Base-by-base conservation (phyloP, 2,797 vertebrate species). In the Carapus acus region DNA sequence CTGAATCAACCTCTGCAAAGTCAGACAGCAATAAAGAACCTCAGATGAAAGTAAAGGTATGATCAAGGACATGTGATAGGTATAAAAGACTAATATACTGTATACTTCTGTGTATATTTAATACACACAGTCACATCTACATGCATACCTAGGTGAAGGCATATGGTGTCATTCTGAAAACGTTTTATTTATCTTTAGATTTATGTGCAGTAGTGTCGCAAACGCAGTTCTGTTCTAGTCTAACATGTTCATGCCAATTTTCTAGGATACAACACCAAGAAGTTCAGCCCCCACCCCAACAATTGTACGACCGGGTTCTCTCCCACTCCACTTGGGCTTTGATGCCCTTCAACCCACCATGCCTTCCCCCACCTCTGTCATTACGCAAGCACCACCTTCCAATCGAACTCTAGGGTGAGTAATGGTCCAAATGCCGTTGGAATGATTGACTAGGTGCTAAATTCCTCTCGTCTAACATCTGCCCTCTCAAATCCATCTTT, bases 301-400 rank as follows among this genome's bases (percentile, higher is more conserved):
- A 65, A 96, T 99, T 39, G 90, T 97, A 43, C 92, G 94, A 20
- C 96, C 96, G 1, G 93, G 92, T 60, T 97, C 95, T 42, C 90
- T 98, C 61, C 93, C 93, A 3, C 90, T 99, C 34, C 92, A 94
- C 79, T 60, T 98, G 81, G 89, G 90, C 43, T 96, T 96, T 34
- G 94, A 99, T 49, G 82, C 88, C 29, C 83, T 96, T 54, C 94
- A 95, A 27, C 91, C 94, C 58, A 94, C 94, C 7, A 91, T 98
- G 88, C 94, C 95, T 0, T 99, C 94, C 21, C 95, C 96, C 38
- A 99, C 96, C 40, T 99, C 96, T 0, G 96, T 99, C 84, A 99
- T 99, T 83, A 99, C 96, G 64, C 96, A 96, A 78, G 88, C 96
- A 1, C 96, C 96, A 21, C 94, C 96, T 50, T 91, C 96, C 78